Base-by-base conservation (phyloP, 23 tunicate species). In the Ascidia mentula region DNA sequence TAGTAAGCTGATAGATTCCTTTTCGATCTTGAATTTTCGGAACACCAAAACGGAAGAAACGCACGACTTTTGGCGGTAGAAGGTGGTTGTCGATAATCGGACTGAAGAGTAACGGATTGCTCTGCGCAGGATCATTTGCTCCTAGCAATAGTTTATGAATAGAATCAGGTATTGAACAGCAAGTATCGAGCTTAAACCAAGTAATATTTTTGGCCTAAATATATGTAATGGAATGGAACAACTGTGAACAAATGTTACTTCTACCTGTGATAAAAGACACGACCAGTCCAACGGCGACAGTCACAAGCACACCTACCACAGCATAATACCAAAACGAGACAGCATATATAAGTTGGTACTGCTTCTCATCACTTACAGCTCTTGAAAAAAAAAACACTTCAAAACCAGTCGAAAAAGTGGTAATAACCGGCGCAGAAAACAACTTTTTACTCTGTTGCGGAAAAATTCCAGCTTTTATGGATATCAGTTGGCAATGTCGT, bases 1-100 rank as follows among this genome's bases (percentile, higher is more conserved):
- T 15, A 42, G 15, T 42, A 42, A 42, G 12, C 53, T 12, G 53
- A 15, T 15, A 42, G 15, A 42, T 9, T 15, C 12, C 15, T 15
- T 42, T 42, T 42, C 15, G 53, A 42, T 42, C 53, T 15, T 15
- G 12, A 42, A 42, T 9, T 42, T 42, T 15, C 5, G 87, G 87
- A 76, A 83, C 87, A 35, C 80, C 87, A 75, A 83, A 83, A 12
- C 87, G 80, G 38, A 83, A 83, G 38, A 83, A 83, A 17, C 38
- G 60, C 40, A 74, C 35, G 3, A 83, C 80, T 76, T 75, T 75
- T 13, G 59, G 36, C 32, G 87, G 87, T 26, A 83, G 59, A 39
- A 60, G 18, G 45, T 60, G 36, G 75, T 75, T 83, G 87, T 83
- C 87, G 32, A 83, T 34, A 36, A 83, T n/a, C 30, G 87, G 87